Base-by-base conservation (phyloP, 2,113 vertebrate species). In the Colossoma macropomum region DNA sequence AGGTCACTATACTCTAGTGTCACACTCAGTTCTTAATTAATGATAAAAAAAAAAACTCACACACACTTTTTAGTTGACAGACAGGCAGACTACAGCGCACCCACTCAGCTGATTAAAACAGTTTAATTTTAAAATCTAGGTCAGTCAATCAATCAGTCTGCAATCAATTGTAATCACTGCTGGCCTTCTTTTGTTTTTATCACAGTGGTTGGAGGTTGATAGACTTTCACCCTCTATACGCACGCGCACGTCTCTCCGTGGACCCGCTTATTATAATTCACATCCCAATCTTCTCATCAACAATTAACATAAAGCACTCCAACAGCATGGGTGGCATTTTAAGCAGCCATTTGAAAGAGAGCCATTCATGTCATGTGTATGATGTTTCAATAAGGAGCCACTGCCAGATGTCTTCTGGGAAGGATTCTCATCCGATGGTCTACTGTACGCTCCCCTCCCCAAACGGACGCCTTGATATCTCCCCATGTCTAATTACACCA, bases 81-180 rank as follows among this genome's bases (percentile, higher is more conserved):
- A 41, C 70, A 70, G 34, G 25, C 32, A 80, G 77, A 71, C 34
- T 71, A 28, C n/a, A 12, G 65, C 70, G 27, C 28, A 56, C 45
- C 75, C 74, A 77, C 75, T 77, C 27, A 15, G 41, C 30, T 76
- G 72, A 83, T 75, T 83, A 66, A 71, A 77, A 75, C 66, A 62
- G 79, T 15, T 15, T 32, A 56, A 63, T 81, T n/a, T 81, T 63
- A 73, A 81, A 80, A 68, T 79, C 41, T 56, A 38, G 71, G 81
- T 68, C 38, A 82, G 27, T 83, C 81, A 84, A 83, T 84, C 56
- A 84, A 73, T 69, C 75, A 80, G 81, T 38, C 60, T n/a, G 41
- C 38, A 62, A 80, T 82, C 81, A 83, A 74, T 79, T n/a, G 32
- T 75, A 83, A 80, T 86, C 77, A 83, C 65, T 80, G 69, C 69